Conservation (phyloP, 2,888 invertebrate species). For the Melanophora roralis region DNA sequence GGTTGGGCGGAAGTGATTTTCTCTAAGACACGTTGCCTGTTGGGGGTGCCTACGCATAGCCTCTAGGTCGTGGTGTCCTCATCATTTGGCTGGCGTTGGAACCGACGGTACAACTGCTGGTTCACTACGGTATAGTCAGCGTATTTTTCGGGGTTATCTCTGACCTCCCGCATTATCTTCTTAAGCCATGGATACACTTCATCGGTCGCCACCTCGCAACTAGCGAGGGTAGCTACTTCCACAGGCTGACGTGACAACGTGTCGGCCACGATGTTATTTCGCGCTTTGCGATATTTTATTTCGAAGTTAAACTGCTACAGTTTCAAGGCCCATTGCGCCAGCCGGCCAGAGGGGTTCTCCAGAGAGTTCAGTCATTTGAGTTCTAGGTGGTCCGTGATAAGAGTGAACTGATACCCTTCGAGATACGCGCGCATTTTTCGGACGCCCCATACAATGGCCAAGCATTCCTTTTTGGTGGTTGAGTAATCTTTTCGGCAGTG, state of each 20-base stretch:
- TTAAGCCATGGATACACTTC: not conserved
- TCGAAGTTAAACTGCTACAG: slow-evolving; percentile 47
- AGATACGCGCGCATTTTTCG: slow-evolving; percentile 45
- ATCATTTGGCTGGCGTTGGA: too few relatives aligned
- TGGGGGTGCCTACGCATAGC: too few relatives aligned
- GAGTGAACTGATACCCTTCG: slow-evolving; percentile 39
- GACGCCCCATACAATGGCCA: slow-evolving; percentile 51
- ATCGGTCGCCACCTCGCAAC: not conserved
- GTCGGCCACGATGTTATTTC: slow-evolving; percentile 37
- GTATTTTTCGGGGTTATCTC: not conserved
- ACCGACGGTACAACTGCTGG: not conserved
- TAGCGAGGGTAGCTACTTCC: not conserved
- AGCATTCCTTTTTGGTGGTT: slow-evolving; percentile 52
- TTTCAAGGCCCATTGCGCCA: slow-evolving; percentile 54
- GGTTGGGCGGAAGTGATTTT: too few relatives aligned
- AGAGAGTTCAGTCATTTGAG: slow-evolving; percentile 52
- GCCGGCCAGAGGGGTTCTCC: slow-evolving; percentile 40
- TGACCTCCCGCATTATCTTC: too few relatives aligned
- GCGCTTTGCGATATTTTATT: slow-evolving; percentile 29
- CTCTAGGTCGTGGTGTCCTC: too few relatives aligned
- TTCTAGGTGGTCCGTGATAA: slow-evolving; percentile 55
- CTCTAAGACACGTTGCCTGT: too few relatives aligned
- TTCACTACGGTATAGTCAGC: not conserved
- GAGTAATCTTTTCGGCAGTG: slow-evolving; percentile 47
- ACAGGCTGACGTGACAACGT: slow-evolving; percentile 33